These are phyloP conservation scores for Dipus sagitta DNA, from an alignment of 2,797 vertebrate species.

Conservation along the genomic window DNA sequence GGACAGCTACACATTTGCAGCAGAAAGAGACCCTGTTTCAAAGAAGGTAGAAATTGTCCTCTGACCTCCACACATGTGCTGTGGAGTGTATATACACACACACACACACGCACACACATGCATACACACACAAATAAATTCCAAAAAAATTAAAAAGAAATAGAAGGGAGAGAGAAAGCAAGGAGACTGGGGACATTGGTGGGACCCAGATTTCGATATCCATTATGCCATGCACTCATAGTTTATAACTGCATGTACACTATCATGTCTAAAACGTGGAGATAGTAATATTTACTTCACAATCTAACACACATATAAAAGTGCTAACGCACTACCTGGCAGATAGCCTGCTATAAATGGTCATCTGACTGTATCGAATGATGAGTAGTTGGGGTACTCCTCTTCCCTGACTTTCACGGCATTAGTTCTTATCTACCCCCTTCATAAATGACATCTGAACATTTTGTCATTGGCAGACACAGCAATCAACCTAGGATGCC, in stretches of 20 bases:
- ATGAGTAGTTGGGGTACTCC: constrained; percentile 5
- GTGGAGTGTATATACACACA: no score
- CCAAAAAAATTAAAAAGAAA: no score
- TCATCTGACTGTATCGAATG: background rate
- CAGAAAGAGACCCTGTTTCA: no score
- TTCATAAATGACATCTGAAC: background rate
- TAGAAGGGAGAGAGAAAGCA: background rate
- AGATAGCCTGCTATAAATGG: background rate
- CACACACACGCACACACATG: no score
- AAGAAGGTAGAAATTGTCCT: no score
- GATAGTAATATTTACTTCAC: constrained; percentile 1
- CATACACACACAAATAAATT: no score
- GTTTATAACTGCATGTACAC: background rate
- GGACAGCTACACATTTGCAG: no score
- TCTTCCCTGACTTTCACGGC: background rate
- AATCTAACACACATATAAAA: background rate
- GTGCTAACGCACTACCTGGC: background rate
- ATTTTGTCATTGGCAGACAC: background rate
- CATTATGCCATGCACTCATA: background rate
- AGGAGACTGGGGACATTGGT: background rate
- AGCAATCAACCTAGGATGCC: background rate
- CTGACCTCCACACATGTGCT: no score
- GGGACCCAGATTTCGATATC: background rate
- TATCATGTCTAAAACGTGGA: background rate
- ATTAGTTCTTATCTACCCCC: background rate